Conservation (phyloP, 2,797 vertebrate species). For the Poeciliopsis paucimaculata region DNA sequence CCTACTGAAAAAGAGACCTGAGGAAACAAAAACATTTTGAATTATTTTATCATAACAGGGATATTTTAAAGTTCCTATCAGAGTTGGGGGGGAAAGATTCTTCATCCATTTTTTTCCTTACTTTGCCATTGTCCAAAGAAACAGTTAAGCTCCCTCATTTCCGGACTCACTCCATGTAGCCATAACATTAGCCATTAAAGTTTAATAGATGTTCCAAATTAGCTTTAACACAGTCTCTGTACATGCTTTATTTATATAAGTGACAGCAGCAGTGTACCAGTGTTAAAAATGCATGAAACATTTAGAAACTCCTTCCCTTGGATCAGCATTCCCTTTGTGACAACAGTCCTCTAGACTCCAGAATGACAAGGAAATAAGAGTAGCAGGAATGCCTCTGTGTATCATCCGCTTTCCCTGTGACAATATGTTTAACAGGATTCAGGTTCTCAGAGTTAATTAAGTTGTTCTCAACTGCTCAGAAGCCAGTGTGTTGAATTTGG, state of each 20-base stretch:
- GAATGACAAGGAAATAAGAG: slow-evolving; percentile 39
- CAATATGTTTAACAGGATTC: slow-evolving; percentile 6
- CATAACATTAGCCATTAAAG: slow-evolving; percentile 71
- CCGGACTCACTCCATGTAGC: slow-evolving; percentile 50
- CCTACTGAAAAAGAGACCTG: background rate
- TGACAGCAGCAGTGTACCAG: slow-evolving; percentile 57
- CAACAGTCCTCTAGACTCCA: slow-evolving; percentile 29
- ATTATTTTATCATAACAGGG: no score
- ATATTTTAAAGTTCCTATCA: background rate
- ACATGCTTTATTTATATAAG: slow-evolving; percentile 75
- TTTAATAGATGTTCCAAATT: slow-evolving; percentile 74
- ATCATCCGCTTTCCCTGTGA: slow-evolving; percentile 20
- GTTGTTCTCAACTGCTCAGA: slow-evolving; percentile 34
- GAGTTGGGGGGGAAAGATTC: background rate
- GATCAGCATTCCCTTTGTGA: slow-evolving; percentile 59
- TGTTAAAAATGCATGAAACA: slow-evolving; percentile 77
- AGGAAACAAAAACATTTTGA: background rate
- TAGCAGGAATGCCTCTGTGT: slow-evolving; percentile 24
- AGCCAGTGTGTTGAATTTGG: slow-evolving; percentile 37
- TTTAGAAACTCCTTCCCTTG: slow-evolving; percentile 60
- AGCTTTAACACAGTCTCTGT: slow-evolving; percentile 62
- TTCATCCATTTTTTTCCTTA: background rate
- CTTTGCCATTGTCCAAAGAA: background rate
- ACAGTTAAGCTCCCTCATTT: slow-evolving; percentile 22
- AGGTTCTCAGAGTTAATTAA: slow-evolving; percentile 29